These are phyloP conservation scores for Hemicentrotus pulcherrimus DNA, from an alignment of 35 echinoderm and acorn worm genomes.

Conservation along the genomic window DNA sequence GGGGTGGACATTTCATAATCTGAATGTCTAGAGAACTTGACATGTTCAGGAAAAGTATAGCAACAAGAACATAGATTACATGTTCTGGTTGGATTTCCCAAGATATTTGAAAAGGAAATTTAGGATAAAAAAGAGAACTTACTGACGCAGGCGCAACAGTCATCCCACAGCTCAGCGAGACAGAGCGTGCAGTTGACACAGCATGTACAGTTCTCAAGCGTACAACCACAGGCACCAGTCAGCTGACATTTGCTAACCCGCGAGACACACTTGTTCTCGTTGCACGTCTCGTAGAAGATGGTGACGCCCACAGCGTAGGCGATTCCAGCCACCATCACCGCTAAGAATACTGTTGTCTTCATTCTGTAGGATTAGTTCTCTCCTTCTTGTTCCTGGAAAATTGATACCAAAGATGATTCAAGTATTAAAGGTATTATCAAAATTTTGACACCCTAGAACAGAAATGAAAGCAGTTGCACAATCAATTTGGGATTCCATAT, in stretches of 20 bases:
- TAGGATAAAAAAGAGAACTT: constrained; percentile 28
- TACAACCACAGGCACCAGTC: constrained; percentile 72
- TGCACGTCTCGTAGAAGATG: constrained; percentile 62
- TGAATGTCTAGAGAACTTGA: not conserved
- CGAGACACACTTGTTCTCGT: constrained; percentile 77
- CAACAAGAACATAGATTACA: not conserved
- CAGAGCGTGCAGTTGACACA: constrained; percentile 81
- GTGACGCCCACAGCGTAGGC: constrained; percentile 55
- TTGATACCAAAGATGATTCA: not conserved
- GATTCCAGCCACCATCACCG: constrained; percentile 50
- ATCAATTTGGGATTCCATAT: not conserved
- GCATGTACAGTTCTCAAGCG: constrained; percentile 81
- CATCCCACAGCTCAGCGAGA: constrained; percentile 67
- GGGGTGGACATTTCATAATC: not conserved
- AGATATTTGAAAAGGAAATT: not conserved
- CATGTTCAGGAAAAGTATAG: not conserved
- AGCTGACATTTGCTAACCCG: constrained; percentile 87
- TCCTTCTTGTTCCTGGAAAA: not conserved
- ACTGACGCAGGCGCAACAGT: constrained; percentile 88
- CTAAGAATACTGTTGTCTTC: constrained; percentile 49
- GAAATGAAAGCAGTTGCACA: not conserved
- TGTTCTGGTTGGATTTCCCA: not conserved
- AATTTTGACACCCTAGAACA: not conserved
- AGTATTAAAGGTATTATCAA: not conserved
- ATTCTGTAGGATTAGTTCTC: constrained; percentile 10